Percentiles rank a stretch among this genome's conserved stretches.
Conservation (phyloP, 2,888 invertebrate genomes). For the Cylindroiulus punctatus region DNA sequence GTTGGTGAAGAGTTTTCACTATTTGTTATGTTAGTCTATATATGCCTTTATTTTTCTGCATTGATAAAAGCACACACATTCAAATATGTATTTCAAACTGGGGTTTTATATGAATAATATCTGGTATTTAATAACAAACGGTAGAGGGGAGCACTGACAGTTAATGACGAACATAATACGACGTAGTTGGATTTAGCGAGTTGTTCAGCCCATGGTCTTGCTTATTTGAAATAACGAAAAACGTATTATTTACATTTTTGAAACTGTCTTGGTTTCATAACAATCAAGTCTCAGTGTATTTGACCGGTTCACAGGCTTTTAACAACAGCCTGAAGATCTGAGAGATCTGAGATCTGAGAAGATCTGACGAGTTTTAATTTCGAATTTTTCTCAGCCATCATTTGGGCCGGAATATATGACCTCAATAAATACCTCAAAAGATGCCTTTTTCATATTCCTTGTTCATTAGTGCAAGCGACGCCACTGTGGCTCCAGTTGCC, state of each 20-base stretch:
- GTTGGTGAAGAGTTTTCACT: neutral
- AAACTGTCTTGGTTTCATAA: neutral
- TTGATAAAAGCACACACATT: slow-evolving; percentile 37
- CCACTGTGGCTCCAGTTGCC: too few species aligned
- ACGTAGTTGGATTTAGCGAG: slow-evolving; percentile 5
- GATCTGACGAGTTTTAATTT: too few species aligned
- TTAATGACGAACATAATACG: slow-evolving; percentile 40
- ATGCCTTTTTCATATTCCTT: too few species aligned
- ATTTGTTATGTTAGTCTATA: neutral
- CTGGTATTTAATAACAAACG: slow-evolving; percentile 5
- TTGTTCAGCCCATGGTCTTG: neutral
- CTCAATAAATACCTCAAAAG: too few species aligned
- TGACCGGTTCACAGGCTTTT: neutral
- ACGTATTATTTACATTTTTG: neutral
- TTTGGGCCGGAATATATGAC: too few species aligned
- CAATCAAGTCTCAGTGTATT: neutral
- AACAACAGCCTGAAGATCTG: too few species aligned
- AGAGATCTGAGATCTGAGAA: too few species aligned
- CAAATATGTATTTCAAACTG: slow-evolving; percentile 24
- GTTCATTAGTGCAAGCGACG: too few species aligned
- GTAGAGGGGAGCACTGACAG: neutral
- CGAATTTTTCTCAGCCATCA: too few species aligned
- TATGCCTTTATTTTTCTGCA: neutral
- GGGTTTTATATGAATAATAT: slow-evolving; percentile 19
- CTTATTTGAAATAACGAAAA: neutral